Percentiles rank a stretch among this genome's conserved stretches.
Evolutionary conservation across 2,113 vertebrate species (phyloP).

Genomic region (Sphyrna mokarran): DNA sequence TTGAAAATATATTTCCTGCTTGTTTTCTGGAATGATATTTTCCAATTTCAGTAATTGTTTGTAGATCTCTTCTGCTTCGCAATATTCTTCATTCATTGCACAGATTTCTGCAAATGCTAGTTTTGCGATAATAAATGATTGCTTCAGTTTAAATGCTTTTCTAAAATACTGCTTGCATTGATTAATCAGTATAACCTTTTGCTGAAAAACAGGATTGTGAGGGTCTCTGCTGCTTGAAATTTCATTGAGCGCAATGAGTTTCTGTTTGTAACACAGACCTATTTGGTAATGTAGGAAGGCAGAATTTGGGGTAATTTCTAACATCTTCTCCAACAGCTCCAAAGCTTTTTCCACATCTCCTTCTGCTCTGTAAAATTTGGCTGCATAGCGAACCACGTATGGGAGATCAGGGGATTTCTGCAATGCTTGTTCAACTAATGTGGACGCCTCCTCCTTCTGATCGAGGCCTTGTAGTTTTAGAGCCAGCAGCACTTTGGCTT

Average conservation of each 20-base stretch:
- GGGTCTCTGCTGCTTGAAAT: not conserved
- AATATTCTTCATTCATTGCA: not conserved
- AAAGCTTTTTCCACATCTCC: slow-evolving; percentile 48
- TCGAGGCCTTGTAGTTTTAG: slow-evolving; percentile 40
- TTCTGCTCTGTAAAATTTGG: slow-evolving; percentile 46
- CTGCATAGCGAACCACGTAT: not conserved
- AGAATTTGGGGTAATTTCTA: slow-evolving; percentile 50
- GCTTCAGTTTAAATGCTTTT: slow-evolving; percentile 39
- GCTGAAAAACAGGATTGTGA: not conserved
- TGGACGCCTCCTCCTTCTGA: slow-evolving; percentile 27
- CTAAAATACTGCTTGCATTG: slow-evolving; percentile 43
- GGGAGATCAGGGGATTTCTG: slow-evolving; percentile 37
- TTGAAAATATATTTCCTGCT: not conserved
- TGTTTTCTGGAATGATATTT: not conserved
- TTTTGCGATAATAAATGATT: slow-evolving; percentile 39
- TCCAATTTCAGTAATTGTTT: not conserved
- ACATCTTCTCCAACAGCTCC: slow-evolving; percentile 48
- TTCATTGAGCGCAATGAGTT: too few species aligned
- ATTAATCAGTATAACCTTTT: not conserved
- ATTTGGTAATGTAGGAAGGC: slow-evolving; percentile 49
- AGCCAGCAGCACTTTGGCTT: slow-evolving; percentile 39
- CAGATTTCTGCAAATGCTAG: slow-evolving; percentile 43
- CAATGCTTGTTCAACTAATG: slow-evolving; percentile 42
- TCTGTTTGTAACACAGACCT: not conserved
- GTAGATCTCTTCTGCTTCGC: not conserved